These are phyloP conservation scores for Amaurobius ferox DNA, from an alignment of 2,888 invertebrate genomes.

Conservation along the genomic window DNA sequence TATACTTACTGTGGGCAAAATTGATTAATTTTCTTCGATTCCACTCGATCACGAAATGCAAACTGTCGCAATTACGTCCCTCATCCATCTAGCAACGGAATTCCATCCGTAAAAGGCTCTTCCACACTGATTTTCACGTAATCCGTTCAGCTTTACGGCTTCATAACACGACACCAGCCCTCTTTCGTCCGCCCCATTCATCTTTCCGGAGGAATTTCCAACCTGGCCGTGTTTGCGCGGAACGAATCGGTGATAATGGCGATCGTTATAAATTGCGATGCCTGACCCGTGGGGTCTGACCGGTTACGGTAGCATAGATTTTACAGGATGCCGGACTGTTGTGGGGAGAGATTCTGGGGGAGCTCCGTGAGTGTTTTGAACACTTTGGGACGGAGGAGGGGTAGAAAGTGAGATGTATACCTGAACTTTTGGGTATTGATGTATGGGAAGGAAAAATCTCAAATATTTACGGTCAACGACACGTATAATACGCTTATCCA, in stretches of 20 bases:
- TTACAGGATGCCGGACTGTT: neutral
- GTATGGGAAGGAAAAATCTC: neutral
- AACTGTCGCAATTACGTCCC: neutral
- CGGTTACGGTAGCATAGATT: neutral
- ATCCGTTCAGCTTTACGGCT: slow-evolving; percentile 50
- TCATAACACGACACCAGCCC: neutral
- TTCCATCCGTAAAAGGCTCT: neutral
- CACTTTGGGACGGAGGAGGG: neutral
- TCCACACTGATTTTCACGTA: slow-evolving; percentile 32
- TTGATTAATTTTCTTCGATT: too few relatives aligned
- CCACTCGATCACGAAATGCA: too few relatives aligned
- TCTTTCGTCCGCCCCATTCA: slow-evolving; percentile 18
- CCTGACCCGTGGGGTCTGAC: slow-evolving; percentile 8
- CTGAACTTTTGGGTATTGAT: neutral
- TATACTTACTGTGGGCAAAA: too few relatives aligned
- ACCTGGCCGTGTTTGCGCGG: slow-evolving; percentile 33
- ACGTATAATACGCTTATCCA: too few relatives aligned
- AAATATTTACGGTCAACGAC: slow-evolving; percentile 4
- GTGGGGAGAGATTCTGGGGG: neutral
- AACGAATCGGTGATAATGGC: slow-evolving; percentile 56
- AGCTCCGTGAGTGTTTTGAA: neutral
- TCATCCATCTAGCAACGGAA: neutral
- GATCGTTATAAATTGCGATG: slow-evolving; percentile 51
- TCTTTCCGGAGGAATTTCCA: slow-evolving; percentile 17
- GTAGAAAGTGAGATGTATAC: neutral